phyloP scores from a whole-genome alignment of 2,113 vertebrate genomes.

The Epinephelus cyanopodus region DNA sequence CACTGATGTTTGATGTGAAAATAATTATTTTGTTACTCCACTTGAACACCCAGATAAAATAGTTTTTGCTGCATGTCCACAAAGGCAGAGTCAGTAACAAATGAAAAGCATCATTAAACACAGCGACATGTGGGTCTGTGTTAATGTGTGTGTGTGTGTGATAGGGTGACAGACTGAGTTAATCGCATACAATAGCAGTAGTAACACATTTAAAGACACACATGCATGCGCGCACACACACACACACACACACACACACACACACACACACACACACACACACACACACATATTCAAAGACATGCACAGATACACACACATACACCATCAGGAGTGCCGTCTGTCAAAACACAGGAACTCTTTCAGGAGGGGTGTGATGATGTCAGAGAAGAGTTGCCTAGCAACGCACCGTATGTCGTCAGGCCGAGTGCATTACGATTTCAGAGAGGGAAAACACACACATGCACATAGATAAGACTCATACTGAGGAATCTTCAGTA shows the following conservation, averaged over 20 bases:
- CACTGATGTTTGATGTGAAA: not conserved
- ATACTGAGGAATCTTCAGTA: not conserved
- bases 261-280: not conserved
- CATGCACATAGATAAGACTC: not conserved
- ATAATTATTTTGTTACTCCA: not conserved
- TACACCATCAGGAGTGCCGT: conserved; percentile 39
- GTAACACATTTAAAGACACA: conserved; percentile 38
- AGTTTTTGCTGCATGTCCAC: too few species aligned
- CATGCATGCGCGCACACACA: too few species aligned
- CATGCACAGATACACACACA: not conserved
- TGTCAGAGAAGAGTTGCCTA: conserved; percentile 90
- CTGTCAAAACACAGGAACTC: conserved; percentile 86
- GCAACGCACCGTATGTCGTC: conserved; percentile 87
- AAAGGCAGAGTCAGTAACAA: too few species aligned
- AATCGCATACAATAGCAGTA: conserved; percentile 3
- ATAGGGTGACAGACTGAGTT: conserved; percentile 14
- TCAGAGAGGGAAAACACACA: conserved; percentile 26
- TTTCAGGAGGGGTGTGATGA: conserved; percentile 84
- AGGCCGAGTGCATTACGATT: conserved; percentile 78
- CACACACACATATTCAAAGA: conserved; percentile 3
- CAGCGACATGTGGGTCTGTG: conserved; percentile 5
- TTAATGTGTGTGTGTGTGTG: conserved; percentile 8
- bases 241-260: conserved; percentile 21
- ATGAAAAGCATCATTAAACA: too few species aligned
- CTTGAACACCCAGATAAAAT: too few species aligned